These are phyloP conservation scores for Hemistola chrysoprasaria DNA, from an alignment of 2,888 invertebrate species.

Conservation along the genomic window DNA sequence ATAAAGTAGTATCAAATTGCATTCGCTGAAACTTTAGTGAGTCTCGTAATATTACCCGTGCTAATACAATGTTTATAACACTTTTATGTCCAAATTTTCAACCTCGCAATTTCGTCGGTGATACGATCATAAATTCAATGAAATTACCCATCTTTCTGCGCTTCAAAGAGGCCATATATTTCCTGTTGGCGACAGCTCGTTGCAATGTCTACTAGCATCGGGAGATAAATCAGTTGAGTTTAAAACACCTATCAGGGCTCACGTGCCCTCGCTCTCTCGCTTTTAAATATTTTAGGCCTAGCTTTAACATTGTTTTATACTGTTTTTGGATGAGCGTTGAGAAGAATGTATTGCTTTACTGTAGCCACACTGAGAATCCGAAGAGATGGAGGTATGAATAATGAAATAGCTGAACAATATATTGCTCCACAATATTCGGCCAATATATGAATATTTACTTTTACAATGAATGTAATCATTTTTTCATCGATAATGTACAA, in stretches of 20 bases:
- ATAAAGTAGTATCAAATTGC: conserved; percentile 15
- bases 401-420: too few species aligned
- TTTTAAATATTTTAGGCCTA: background rate
- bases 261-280: conserved; percentile 40
- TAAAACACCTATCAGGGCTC: conserved; percentile 29
- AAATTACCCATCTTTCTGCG: conserved; percentile 79
- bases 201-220: conserved; percentile 71
- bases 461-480: too few species aligned
- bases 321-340: too few species aligned
- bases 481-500: too few species aligned
- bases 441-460: too few species aligned
- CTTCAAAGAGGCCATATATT: conserved; percentile 78
- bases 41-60: conserved; percentile 20
- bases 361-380: too few species aligned
- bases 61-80: conserved; percentile 61
- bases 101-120: conserved; percentile 65
- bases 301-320: too few species aligned
- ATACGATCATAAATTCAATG: conserved; percentile 78
- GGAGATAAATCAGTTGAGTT: conserved; percentile 68
- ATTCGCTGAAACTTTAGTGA: conserved; percentile 17
- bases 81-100: conserved; percentile 66
- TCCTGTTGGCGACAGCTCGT: conserved; percentile 66
- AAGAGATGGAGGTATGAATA: background rate
- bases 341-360: too few species aligned
- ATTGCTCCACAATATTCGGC: too few species aligned